A percentile compares a stretch with the other conserved stretches of the same genome.
Evolutionary conservation across 2,888 invertebrate genomes (phyloP).

Genomic region (Netelia virgata): DNA sequence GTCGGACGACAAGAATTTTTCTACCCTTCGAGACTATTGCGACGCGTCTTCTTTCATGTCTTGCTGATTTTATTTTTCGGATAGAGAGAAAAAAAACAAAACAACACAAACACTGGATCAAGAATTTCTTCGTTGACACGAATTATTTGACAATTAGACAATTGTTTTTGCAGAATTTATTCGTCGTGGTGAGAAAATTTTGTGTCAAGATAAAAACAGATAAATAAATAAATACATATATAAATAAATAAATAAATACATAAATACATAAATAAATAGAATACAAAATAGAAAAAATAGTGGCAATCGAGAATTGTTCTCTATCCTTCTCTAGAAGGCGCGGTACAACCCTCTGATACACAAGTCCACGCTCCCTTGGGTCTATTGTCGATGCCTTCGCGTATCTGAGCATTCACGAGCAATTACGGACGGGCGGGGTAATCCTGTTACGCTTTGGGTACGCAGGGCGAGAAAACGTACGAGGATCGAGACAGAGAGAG

Average conservation of each 20-base stretch:
- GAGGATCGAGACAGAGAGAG: conserved; percentile 26
- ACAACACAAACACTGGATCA: not conserved
- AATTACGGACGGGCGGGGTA: conserved; percentile 84
- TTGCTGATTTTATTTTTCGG: not conserved
- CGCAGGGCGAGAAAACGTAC: conserved; percentile 53
- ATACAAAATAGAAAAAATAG: conserved; percentile 9
- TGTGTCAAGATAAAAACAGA: too few species aligned
- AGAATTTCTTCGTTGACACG: too few species aligned
- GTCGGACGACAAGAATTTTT: conserved; percentile 55
- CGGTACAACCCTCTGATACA: conserved; percentile 44
- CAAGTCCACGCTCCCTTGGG: conserved; percentile 67
- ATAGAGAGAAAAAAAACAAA: not conserved
- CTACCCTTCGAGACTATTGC: conserved; percentile 45
- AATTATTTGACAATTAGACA: too few species aligned
- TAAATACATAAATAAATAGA: not conserved
- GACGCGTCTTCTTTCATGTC: conserved; percentile 8
- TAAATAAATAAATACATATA: not conserved
- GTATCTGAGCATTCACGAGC: conserved; percentile 83
- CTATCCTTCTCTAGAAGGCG: conserved; percentile 12
- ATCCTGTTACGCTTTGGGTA: conserved; percentile 79
- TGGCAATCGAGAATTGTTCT: conserved; percentile 27
- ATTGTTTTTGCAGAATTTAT: too few species aligned
- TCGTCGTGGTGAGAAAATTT: not conserved
- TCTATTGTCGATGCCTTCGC: conserved; percentile 75
- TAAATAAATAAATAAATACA: not conserved